phyloP scores from a whole-genome alignment of 2,888 invertebrate genomes.

The Epistrophella euchroma region DNA sequence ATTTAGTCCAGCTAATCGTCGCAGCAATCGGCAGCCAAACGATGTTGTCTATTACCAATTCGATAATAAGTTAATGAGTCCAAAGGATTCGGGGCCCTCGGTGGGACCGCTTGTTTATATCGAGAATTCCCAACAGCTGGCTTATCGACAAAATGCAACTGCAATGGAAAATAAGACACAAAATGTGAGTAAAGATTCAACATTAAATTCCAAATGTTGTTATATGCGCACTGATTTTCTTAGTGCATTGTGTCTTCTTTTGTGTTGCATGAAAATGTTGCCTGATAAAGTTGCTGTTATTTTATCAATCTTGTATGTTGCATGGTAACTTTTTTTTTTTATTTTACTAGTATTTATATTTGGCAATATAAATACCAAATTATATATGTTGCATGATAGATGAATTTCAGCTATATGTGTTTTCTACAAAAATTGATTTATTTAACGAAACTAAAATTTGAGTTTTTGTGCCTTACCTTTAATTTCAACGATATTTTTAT shows the following conservation, averaged over 20 bases:
- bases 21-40: conserved; percentile 77
- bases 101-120: conserved; percentile 68
- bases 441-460: neutral
- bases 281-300: conserved; percentile 27
- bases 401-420: neutral
- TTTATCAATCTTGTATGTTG: conserved; percentile 24
- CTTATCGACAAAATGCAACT: conserved; percentile 56
- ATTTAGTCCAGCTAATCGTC: conserved; percentile 76
- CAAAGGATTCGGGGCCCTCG: conserved; percentile 57
- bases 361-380: neutral
- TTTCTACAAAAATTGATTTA: neutral
- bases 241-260: conserved; percentile 48
- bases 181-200: conserved; percentile 68
- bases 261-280: conserved; percentile 75
- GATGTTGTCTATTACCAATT: conserved; percentile 83
- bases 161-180: conserved; percentile 67
- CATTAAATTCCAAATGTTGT: neutral
- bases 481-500: neutral
- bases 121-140: conserved; percentile 62
- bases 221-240: conserved; percentile 33
- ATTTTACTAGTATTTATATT: neutral
- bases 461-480: neutral
- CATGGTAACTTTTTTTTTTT: conserved; percentile 31
- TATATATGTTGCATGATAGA: conserved; percentile 9
- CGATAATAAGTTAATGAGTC: conserved; percentile 78